Base-by-base conservation (phyloP, 2,888 invertebrate genomes). In the Leptinotarsa peninsularis region DNA sequence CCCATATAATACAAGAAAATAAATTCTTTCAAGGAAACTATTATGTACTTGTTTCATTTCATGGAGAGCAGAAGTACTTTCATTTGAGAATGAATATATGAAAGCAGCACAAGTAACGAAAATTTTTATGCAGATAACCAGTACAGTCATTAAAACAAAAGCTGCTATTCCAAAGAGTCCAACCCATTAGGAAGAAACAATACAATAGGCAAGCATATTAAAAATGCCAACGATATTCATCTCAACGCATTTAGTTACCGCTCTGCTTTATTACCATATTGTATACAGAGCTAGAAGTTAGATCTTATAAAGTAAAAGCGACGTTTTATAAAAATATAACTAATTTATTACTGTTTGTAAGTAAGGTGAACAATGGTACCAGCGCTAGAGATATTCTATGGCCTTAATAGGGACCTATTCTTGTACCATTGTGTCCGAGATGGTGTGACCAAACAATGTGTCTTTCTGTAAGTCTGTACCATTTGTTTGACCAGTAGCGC, bases 301-400 rank as follows among this genome's bases (percentile, higher is more conserved):
- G 76, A 81, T 83, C 82, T 83, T 83, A 84, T 83, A 84, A 83
- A 84, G 82, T 81, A 82, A 82, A 81, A 78, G 78, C 78, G 70
- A 74, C 77, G 71, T 80, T 80, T 78, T 78, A 79, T 83, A 84
- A 84, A 83, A 84, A 82, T 81, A 76, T 79, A 78, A 82, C 83
- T 83, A 84, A 85, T 85, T 85, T 85, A 85, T 85, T 84, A 80
- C 83, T 79, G 81, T 81, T 81, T 81, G 82, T 83, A 75, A 77
- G 78, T 74, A 76, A 81, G 80, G 83, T 82, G 82, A 84, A 84
- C 84, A 84, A 84, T 84, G 83, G 83, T 81, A 82, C 80, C 79
- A 82, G 81, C 81, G 77, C 80, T 72, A 76, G 81, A 82, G 81
- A 81, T 82, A 73, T 78, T 78, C 78, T 76, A 80, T 80, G 71